Percentiles rank a stretch among this genome's conserved stretches.
Evolutionary conservation across 2,113 vertebrate species (phyloP).

Genomic region (Cnemophilus loriae): DNA sequence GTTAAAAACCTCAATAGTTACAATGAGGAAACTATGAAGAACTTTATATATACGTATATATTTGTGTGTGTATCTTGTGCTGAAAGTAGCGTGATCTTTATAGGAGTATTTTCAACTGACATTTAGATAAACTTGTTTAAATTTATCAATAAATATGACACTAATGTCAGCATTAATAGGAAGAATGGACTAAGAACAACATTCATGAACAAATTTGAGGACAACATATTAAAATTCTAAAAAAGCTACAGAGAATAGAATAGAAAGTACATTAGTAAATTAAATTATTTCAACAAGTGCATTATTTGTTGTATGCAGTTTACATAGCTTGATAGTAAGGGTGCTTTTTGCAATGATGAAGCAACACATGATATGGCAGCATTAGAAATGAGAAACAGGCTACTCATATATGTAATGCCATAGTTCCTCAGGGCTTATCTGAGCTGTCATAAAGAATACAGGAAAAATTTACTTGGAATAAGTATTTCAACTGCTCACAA

Average conservation of each 20-base stretch:
- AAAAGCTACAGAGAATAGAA: neutral
- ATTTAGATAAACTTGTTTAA: neutral
- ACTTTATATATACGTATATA: neutral
- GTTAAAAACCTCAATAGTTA: rapidly evolving
- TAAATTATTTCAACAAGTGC: neutral
- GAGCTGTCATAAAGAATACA: neutral
- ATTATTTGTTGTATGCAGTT: neutral
- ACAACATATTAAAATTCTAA: neutral
- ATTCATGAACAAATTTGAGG: neutral
- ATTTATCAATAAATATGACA: neutral
- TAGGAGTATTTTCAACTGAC: neutral
- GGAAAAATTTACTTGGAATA: neutral
- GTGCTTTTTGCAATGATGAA: neutral
- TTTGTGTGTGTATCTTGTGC: neutral
- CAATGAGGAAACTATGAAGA: neutral
- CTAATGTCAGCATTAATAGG: neutral
- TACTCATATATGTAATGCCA: neutral
- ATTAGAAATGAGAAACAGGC: neutral
- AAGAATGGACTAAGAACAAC: neutral
- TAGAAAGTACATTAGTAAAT: neutral
- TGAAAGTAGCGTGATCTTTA: neutral
- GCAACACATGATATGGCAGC: neutral
- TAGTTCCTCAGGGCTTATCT: neutral
- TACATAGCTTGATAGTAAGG: neutral
- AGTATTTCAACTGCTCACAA: neutral